Base-by-base conservation (phyloP, 2,113 vertebrate species). In the Phaethornis superciliosus region DNA sequence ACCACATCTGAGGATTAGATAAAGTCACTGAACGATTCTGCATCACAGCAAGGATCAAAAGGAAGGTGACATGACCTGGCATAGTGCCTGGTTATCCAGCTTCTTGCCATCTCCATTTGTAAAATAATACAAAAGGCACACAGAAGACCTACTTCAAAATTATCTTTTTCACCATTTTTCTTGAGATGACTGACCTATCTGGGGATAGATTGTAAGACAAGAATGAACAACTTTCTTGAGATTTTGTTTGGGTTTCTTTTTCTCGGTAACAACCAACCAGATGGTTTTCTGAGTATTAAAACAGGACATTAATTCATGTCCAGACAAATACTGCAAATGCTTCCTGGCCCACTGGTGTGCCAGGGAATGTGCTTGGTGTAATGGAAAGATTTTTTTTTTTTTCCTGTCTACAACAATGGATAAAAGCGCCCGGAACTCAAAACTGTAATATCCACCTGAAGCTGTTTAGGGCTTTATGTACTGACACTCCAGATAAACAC, bases 11-110 rank as follows among this genome's bases (percentile, higher is more conserved):
- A 79, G n/a, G 60, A 30, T 47, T 27, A 80, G 51, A 46, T 33
- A 24, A 67, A 23, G 23, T 14, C 15, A 19, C 3, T 0, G 0
- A 42, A 56, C 12, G 21, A 33, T 18, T 55, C 65, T 37, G 54
- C 62, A 47, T 58, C 65, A 33, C 18, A 84, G 52, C 37, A 78
- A 7, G 30, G 33, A 55, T 24, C 33, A 44, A 49, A 54, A 70
- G 58, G 40, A 68, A 79, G 40, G 51, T 3, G 2, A 0, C 35
- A 7, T 6, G 37, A 27, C 12, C 0, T 7, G 5, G 12, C 47
- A 15, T 58, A 35, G n/a, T 79, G 62, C 58, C 33, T 52, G 22
- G 13, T 19, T 46, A 67, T 15, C 46, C 42, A 58, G 19, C 40
- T 44, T 67, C 62, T 79, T 49, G 21, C 81, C 51, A 65, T 56